Evolutionary conservation across 2,888 invertebrate species (phyloP).

Genomic region (Acholoe squamosa): DNA sequence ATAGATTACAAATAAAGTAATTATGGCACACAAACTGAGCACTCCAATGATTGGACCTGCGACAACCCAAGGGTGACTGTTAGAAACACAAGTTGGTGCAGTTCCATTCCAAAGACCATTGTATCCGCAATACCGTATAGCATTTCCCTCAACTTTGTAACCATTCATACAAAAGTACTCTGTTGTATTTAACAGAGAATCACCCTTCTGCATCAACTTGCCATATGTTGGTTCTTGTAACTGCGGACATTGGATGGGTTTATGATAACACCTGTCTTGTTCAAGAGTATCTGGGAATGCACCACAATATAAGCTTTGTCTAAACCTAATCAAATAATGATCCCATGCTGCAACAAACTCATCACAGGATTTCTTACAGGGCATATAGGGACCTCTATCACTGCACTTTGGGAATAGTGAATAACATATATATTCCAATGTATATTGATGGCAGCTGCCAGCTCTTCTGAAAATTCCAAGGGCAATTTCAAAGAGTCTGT

Average conservation of each 20-base stretch:
- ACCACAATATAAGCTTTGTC: background rate
- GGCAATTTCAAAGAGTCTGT: background rate
- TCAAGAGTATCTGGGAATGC: background rate
- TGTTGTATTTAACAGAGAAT: background rate
- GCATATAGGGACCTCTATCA: background rate
- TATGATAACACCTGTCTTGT: background rate
- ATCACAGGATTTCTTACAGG: background rate
- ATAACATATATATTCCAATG: background rate
- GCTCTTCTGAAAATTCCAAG: background rate
- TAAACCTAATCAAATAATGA: background rate
- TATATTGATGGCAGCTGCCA: background rate
- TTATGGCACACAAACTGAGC: background rate
- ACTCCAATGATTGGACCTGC: background rate
- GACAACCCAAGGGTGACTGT: background rate
- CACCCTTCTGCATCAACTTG: background rate
- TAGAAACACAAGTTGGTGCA: background rate
- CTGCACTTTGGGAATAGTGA: background rate
- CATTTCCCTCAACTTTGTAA: background rate
- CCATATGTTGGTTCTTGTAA: background rate
- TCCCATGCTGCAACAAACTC: background rate
- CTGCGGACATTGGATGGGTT: background rate
- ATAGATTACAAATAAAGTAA: background rate
- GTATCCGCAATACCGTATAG: background rate
- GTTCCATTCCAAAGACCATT: background rate
- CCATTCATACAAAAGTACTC: background rate